Percentiles rank a stretch among this genome's conserved stretches.
Conservation (phyloP, 2,113 vertebrate species). For the Labeo catla region DNA sequence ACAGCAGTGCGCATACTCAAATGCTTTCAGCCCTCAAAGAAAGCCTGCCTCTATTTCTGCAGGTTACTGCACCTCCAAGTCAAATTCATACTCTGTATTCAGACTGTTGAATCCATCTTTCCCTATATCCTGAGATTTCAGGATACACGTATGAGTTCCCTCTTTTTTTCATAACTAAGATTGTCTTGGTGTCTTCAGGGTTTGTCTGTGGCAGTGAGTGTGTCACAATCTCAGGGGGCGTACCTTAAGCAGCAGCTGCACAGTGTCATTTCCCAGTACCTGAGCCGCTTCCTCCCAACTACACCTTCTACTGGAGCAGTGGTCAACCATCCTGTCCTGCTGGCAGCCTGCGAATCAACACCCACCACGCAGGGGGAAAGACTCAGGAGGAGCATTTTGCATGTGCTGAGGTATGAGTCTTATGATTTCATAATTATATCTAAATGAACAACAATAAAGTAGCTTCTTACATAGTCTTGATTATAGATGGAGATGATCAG, state of each 20-base stretch:
- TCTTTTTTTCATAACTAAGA: not conserved
- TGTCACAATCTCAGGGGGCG: constrained; percentile 83
- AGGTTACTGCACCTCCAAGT: constrained; percentile 76
- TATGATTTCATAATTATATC: not conserved
- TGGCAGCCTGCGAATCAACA: constrained; percentile 77
- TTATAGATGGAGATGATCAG: not conserved
- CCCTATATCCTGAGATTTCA: not conserved
- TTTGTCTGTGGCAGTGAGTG: constrained; percentile 82
- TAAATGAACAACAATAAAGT: not conserved
- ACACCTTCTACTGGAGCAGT: constrained; percentile 68
- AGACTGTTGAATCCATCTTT: not conserved
- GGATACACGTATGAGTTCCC: not conserved
- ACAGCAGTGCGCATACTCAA: constrained; percentile 80
- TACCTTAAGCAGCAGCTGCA: constrained; percentile 90
- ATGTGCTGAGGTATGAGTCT: constrained; percentile 71
- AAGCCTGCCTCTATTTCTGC: constrained; percentile 89
- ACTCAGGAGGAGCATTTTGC: constrained; percentile 71
- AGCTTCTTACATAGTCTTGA: not conserved
- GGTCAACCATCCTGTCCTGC: constrained; percentile 87
- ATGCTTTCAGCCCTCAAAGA: constrained; percentile 84
- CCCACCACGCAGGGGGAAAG: constrained; percentile 64
- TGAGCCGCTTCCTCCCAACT: constrained; percentile 89
- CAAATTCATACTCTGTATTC: not conserved
- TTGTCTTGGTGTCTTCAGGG: constrained; percentile 74
- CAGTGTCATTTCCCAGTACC: constrained; percentile 83